Conservation (phyloP, 1,140 invertebrate species). For the Akabosia matsudoensis region DNA sequence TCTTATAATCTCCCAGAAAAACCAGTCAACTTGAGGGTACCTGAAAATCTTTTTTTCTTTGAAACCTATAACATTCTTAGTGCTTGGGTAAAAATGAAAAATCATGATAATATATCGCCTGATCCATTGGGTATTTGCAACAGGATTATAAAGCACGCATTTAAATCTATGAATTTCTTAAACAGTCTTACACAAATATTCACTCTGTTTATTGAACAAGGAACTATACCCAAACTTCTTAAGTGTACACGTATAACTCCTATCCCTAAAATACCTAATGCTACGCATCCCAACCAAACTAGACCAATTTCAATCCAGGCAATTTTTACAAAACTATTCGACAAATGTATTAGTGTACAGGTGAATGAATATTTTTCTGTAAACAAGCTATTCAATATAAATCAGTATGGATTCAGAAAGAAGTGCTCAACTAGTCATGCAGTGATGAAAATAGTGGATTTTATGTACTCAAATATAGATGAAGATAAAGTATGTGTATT, state of each 20-base stretch:
- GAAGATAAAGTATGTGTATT: not conserved
- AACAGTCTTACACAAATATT: not conserved
- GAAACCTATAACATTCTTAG: not conserved
- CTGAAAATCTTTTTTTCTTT: not conserved
- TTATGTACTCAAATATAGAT: constrained; percentile 4
- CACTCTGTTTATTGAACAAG: not conserved
- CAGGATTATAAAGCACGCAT: not conserved
- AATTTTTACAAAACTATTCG: constrained; percentile 22
- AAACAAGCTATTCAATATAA: not conserved
- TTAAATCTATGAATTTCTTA: not conserved
- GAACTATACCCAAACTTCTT: not conserved
- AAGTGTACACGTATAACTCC: constrained; percentile 22
- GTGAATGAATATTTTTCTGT: not conserved
- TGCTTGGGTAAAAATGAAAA: constrained; percentile 21
- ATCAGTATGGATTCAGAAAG: constrained; percentile 31
- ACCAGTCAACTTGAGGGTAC: not conserved
- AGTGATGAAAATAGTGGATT: constrained; percentile 3
- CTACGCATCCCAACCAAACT: not conserved
- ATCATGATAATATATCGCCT: not conserved
- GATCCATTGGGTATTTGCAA: constrained; percentile 10
- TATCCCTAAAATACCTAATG: constrained; percentile 14
- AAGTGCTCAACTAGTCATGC: not conserved
- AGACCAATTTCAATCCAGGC: constrained; percentile 23
- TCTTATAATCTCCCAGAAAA: not conserved
- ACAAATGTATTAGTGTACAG: constrained; percentile 25